Evolutionary conservation across 2,113 vertebrate species (phyloP), one percentile per base, ranked within the genome.

Genomic region (Sinocyclocheilus maitianheensis): DNA sequence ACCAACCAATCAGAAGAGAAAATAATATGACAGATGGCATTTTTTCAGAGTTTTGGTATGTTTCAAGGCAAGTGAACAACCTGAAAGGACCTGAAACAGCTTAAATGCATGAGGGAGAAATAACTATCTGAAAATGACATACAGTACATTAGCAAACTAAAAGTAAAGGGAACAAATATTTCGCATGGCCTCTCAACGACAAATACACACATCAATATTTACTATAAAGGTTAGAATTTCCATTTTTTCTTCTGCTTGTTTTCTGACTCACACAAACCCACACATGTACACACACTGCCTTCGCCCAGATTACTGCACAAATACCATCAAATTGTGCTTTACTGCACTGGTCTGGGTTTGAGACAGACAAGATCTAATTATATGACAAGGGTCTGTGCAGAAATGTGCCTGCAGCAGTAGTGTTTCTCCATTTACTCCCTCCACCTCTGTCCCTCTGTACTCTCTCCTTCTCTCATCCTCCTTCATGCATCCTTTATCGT

Each of bases 351-450:
- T 46, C 74, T 84, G 43, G 13, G 71, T 87, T 63, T 55, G 24
- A 67, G 72, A 84, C 30, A 83, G 62, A 87, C 75, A 78, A 83
- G 46, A 87, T 87, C 81, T 83, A 83, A 84, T 83, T 77, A 85
- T 60, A 58, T 72, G 84, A 85, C 84, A 80, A 85, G 63, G 14
- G 72, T 87, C 79, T 67, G 62, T 40, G 51, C 43, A 24, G 62
- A 83, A 55, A 75, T 55, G 18, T 34, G 55, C 72, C 86, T 78
- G 20, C 80, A 67, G 79, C 53, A 65, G 74, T 37, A 48, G 24
- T 69, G 26, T 69, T 71, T 46, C 63, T 69, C n/a, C 11, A 84
- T 43, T 84, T 24, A 65, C 62, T 55, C 65, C 18, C 9, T 46
- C 40, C 24, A 22, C 58, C 24, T 30, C 34, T 84, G 34, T 84